Percentiles rank a stretch among this genome's conserved stretches.
phyloP scores from a whole-genome alignment of 1,140 invertebrate genomes.

The Rhopalosiphum padi region DNA sequence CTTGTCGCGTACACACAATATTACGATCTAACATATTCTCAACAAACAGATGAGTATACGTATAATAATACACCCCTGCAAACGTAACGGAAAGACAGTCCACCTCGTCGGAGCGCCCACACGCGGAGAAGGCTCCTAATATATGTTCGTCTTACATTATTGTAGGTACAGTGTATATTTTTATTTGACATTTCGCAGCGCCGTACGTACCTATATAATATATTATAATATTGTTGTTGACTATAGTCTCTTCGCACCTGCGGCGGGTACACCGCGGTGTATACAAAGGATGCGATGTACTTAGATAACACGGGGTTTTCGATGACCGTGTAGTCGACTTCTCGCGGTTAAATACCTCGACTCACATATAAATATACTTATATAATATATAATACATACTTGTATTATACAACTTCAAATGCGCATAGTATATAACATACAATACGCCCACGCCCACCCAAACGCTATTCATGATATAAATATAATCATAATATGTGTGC shows the following conservation, averaged over 20 bases:
- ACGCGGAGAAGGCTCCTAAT: not conserved
- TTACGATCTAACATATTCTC: not conserved
- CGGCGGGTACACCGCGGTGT: no score
- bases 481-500: not conserved
- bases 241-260: not conserved
- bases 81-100: not conserved
- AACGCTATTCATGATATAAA: not conserved
- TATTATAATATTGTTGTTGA: not conserved
- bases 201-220: no score
- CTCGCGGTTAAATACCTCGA: not conserved
- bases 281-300: not conserved
- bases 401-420: no score
- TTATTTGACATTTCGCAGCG: slow-evolving; percentile 18
- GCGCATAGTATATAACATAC: not conserved
- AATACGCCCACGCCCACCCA: not conserved
- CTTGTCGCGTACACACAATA: not conserved
- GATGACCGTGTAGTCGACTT: not conserved
- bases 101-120: not conserved
- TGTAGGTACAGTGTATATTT: not conserved
- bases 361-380: not conserved
- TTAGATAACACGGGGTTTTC: no score
- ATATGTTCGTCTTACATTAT: not conserved
- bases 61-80: not conserved
- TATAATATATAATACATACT: no score
- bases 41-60: not conserved